Evolutionary conservation across 2,113 vertebrate genomes (phyloP), one percentile per base, ranked within the genome.

Genomic region (Planiliza haematocheilus): DNA sequence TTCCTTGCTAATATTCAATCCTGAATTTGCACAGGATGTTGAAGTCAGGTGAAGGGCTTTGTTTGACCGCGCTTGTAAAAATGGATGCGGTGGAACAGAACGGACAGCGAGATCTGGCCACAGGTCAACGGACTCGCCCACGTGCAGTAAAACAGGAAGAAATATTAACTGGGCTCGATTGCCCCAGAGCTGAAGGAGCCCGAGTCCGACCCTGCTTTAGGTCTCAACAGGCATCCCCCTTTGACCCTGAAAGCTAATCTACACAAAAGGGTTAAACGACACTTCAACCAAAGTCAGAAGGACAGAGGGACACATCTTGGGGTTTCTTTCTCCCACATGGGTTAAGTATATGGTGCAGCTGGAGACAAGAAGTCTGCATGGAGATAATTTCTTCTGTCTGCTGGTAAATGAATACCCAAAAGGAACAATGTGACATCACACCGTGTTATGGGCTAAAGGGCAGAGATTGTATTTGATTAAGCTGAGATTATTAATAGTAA

Each of bases 81-180:
- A 65, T 14, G 64, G 65, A 74, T 4, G 64, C 60, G 7, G 41
- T 63, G 77, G 60, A 63, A 81, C 58, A 66, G 76, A 83, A 87
- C 65, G 63, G 57, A 71, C 43, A 21, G 36, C 10, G 13, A 37
- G 62, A 69, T 75, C 74, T 80, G 74, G 74, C 74, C 76, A 65
- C 62, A 62, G 85, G 82, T 86, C 82, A 88, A 41, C 14, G 76
- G 59, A 66, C 70, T 85, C 50, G 61, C 61, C 63, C 67, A 59
- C 52, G 34, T 77, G 82, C 86, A 78, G 76, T 80, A 89, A 89
- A 89, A 87, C 36, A 14, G 42, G 61, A 63, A 56, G 70, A 90
- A 87, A 92, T 86, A 92, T 91, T 85, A 92, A 92, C 90, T 34
- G 56, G 16, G 67, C 70, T 58, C 68, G 82, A 89, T 89, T 83